These are phyloP conservation scores for Sebastes fasciatus DNA, from an alignment of 2,113 vertebrate species.

Conservation along the genomic window DNA sequence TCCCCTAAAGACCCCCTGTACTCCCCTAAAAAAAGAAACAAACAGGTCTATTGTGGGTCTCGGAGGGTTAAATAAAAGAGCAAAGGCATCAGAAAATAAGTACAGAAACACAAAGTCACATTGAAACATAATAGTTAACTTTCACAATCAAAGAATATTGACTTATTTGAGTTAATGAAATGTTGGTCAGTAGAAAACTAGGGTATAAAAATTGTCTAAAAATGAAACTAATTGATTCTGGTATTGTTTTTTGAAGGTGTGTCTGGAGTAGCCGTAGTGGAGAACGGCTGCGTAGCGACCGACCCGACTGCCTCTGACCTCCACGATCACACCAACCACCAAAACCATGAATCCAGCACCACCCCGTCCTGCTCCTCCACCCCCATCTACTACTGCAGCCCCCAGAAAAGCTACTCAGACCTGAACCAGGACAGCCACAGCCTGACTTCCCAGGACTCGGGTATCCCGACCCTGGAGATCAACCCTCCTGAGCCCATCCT, in stretches of 20 bases:
- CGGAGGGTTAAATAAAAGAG: not conserved
- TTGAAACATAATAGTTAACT: not conserved
- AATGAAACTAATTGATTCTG: not conserved
- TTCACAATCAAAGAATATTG: not conserved
- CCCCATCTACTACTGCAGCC: slow-evolving; percentile 66
- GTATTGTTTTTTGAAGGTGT: slow-evolving; percentile 69
- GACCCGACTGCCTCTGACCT: slow-evolving; percentile 29
- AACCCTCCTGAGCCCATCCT: slow-evolving; percentile 88
- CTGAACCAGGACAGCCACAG: slow-evolving; percentile 85
- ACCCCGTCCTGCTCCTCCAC: slow-evolving; percentile 62
- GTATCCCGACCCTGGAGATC: slow-evolving; percentile 94
- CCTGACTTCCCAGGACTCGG: slow-evolving; percentile 91
- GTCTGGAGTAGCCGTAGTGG: slow-evolving; percentile 60
- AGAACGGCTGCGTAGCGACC: slow-evolving; percentile 64
- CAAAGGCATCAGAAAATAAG: not conserved
- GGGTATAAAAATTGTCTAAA: not conserved
- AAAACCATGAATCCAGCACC: slow-evolving; percentile 41
- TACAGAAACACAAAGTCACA: not conserved
- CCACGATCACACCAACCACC: slow-evolving; percentile 65
- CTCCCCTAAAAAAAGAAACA: no score
- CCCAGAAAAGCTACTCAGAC: slow-evolving; percentile 55
- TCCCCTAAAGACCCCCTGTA: no score
- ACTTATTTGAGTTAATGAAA: not conserved
- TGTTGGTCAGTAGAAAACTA: not conserved
- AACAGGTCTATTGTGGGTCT: no score